These are phyloP conservation scores for Geophilus truncorum DNA, from an alignment of 2,888 invertebrate genomes.

Conservation along the genomic window DNA sequence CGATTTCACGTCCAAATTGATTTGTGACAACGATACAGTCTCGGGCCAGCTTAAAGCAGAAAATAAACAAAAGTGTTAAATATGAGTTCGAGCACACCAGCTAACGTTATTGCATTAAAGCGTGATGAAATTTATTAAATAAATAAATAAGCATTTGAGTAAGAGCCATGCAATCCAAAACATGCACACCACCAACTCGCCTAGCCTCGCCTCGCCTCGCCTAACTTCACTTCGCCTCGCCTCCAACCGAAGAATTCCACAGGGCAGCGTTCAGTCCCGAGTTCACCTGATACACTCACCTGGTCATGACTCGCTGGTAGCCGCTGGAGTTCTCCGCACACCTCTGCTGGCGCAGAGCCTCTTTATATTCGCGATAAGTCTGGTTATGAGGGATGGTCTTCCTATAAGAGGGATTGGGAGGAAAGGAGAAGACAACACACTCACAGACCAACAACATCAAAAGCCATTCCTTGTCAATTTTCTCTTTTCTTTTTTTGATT, in stretches of 20 bases:
- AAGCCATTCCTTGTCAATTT: not conserved
- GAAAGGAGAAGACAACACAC: conserved; percentile 8
- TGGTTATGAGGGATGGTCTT: conserved; percentile 32
- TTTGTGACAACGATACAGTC: not conserved
- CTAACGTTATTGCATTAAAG: not conserved
- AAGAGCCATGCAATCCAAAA: not conserved
- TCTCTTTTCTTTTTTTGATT: not conserved
- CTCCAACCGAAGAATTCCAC: not conserved
- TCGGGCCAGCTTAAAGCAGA: conserved; percentile 1
- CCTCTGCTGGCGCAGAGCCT: conserved; percentile 78
- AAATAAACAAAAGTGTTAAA: not conserved
- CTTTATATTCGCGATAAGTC: conserved; percentile 69
- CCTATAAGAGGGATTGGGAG: not conserved
- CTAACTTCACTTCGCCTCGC: too few species aligned
- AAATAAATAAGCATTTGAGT: conserved; percentile 6
- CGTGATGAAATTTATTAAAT: not conserved
- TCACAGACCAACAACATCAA: not conserved
- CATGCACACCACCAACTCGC: too few species aligned
- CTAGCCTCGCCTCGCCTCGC: too few species aligned
- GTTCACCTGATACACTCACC: not conserved
- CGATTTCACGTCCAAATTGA: not conserved
- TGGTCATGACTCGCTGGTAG: conserved; percentile 36
- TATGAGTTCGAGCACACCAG: not conserved
- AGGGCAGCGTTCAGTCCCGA: not conserved
- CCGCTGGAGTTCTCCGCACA: conserved; percentile 56